These are phyloP conservation scores for Caenorhabditis sulstoni DNA, from an alignment of 2,888 invertebrate species.

Conservation along the genomic window DNA sequence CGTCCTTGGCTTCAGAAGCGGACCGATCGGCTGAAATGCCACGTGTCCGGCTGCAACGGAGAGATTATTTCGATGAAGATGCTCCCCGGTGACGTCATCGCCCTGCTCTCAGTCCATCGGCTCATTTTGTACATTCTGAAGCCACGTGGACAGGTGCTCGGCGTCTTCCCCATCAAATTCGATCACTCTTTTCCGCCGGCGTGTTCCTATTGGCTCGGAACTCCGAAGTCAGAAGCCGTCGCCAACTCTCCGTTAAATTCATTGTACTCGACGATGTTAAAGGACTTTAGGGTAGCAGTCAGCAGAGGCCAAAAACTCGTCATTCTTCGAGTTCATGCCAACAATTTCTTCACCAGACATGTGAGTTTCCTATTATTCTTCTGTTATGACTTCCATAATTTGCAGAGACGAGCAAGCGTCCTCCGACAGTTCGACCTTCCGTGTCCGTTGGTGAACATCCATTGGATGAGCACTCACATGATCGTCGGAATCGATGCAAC, in stretches of 20 bases:
- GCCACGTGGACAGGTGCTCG: constrained; percentile 63
- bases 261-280: constrained; percentile 17
- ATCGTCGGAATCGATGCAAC: constrained; percentile 53
- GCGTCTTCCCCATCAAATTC: constrained; percentile 60
- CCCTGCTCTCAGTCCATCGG: constrained; percentile 73
- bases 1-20: constrained; percentile 18
- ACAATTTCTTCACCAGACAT: constrained; percentile 46
- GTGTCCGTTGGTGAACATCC: constrained; percentile 30
- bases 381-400: no score
- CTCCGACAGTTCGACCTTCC: constrained; percentile 37
- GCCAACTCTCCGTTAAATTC: constrained; percentile 29
- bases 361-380: constrained; percentile 24
- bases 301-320: constrained; percentile 39
- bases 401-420: constrained; percentile 54
- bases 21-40: constrained; percentile 64
- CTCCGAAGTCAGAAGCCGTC: constrained; percentile 14
- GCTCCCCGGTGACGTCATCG: constrained; percentile 66
- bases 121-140: constrained; percentile 63
- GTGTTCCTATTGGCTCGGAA: constrained; percentile 87
- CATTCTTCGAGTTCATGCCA: constrained; percentile 42
- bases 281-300: constrained; percentile 46
- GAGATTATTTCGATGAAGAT: constrained; percentile 83
- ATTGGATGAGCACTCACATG: constrained; percentile 53
- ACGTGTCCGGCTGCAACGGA: constrained; percentile 94
- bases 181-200: constrained; percentile 88